Evolutionary conservation across 2,113 vertebrate species (phyloP), one percentile per base, ranked within the genome.

Genomic region (Callorhinus ursinus): DNA sequence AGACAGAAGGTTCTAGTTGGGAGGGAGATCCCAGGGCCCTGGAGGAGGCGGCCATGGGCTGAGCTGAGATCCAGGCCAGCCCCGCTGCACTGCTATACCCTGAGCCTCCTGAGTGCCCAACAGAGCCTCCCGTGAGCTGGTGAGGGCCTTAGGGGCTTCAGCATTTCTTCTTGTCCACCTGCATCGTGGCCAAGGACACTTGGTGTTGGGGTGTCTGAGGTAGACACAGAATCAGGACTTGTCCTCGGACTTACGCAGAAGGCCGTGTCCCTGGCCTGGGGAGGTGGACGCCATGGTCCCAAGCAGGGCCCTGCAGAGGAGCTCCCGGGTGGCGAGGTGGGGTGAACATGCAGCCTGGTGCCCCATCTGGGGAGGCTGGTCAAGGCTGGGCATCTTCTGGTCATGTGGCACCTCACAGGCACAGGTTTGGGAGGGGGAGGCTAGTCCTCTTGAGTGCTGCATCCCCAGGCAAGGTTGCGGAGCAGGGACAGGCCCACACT

Each of bases 251-350:
- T 53, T 15, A 11, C 1, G 33, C 4, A 7, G 33, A 69, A 18
- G 22, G 51, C n/a, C 2, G 16, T 15, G 69, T 39, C 19, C 28
- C 63, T 28, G 5, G 69, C 26, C 13, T 5, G 42, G 42, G 83
- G 22, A 26, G 80, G 36, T 18, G 80, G 79, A 4, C 0, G 3
- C 13, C 19, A 2, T 3, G 55, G 14, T 83, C 55, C 55, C 36
- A 9, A 21, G 57, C 16, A 59, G 36, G 36, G 15, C 39, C 39
- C 49, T 31, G 33, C 18, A 18, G 46, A 33, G 11, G 51, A 24
- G 19, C 19, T 55, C 21, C 28, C 21, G 0, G 51, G 59, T 1
- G 0, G 6, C 16, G 2, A 3, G 12, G 2, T 2, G 0, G 69
- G 53, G 36, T 33, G 53, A 21, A 15, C 3, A 1, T 46, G 53